phyloP scores from a whole-genome alignment of 2,888 invertebrate genomes.

The Hirtodrosophila duncani region DNA sequence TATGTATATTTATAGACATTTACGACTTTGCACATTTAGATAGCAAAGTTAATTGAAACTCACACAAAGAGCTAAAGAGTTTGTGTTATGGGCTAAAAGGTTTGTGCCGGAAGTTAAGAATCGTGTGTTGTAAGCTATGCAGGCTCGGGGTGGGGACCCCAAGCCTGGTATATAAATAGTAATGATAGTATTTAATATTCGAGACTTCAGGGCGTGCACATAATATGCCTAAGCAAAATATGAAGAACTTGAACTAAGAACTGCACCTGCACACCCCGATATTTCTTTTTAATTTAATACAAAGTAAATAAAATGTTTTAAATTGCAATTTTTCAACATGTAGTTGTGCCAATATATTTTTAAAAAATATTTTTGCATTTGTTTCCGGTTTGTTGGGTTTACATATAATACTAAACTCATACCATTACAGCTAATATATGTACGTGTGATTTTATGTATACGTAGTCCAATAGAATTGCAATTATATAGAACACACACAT shows the following conservation, averaged over 20 bases:
- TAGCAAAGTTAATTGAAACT: conserved; percentile 28
- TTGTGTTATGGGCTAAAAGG: not conserved
- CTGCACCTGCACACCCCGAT: too few relatives aligned
- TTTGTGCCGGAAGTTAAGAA: not conserved
- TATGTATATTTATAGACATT: conserved; percentile 43
- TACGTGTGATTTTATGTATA: conserved; percentile 9
- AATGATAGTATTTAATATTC: too few relatives aligned
- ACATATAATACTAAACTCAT: conserved; percentile 27
- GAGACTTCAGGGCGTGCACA: too few relatives aligned
- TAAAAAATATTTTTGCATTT: conserved; percentile 44
- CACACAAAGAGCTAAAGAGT: conserved; percentile 10
- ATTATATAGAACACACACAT: conserved; percentile 39
- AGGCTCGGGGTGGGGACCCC: too few relatives aligned
- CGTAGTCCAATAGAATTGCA: conserved; percentile 36
- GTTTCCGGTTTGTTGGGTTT: conserved; percentile 18
- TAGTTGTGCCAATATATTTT: conserved; percentile 50
- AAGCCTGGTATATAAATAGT: too few relatives aligned
- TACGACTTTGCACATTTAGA: conserved; percentile 35
- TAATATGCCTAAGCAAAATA: too few relatives aligned
- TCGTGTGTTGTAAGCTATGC: too few relatives aligned
- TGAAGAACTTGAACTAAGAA: too few relatives aligned
- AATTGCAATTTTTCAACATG: conserved; percentile 28
- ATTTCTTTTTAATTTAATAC: too few relatives aligned
- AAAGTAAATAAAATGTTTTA: too few relatives aligned
- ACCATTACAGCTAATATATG: conserved; percentile 30